Percentiles rank a stretch among this genome's conserved stretches.
Evolutionary conservation across 2,113 vertebrate species (phyloP).

Genomic region (Pterocles burchelli): DNA sequence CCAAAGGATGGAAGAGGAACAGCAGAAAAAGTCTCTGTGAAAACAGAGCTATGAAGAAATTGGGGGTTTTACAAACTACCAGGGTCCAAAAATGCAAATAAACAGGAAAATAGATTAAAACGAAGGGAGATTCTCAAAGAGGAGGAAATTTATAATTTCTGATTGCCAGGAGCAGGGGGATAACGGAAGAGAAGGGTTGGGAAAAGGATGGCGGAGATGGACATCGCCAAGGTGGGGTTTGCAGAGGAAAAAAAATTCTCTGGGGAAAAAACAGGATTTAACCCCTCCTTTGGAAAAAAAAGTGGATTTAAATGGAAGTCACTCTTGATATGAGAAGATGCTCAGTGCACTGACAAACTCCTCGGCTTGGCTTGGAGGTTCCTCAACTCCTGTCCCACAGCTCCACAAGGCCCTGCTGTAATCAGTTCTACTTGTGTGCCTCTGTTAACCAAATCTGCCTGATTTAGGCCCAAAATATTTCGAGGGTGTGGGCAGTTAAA

Average conservation of each 20-base stretch:
- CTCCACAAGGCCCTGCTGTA: neutral
- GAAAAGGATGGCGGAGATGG: rapidly evolving
- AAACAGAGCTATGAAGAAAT: neutral
- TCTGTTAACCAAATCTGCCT: neutral
- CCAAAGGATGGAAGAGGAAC: neutral
- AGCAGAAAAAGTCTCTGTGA: neutral
- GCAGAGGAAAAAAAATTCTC: neutral
- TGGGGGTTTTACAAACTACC: rapidly evolving
- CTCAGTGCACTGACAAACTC: rapidly evolving
- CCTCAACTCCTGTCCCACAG: rapidly evolving
- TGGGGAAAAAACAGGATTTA: neutral
- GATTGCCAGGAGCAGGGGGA: neutral
- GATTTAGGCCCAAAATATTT: neutral
- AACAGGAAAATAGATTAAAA: neutral
- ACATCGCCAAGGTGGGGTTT: rapidly evolving
- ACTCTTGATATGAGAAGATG: neutral
- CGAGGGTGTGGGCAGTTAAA: rapidly evolving
- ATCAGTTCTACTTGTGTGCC: rapidly evolving
- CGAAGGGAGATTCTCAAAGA: neutral
- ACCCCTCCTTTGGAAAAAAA: no score
- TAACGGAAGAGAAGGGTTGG: neutral
- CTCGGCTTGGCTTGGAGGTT: no score
- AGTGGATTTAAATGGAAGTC: neutral
- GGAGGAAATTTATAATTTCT: neutral
- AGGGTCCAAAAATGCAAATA: rapidly evolving